Base-by-base conservation (phyloP, 2,888 invertebrate genomes). In the Pycnomerus fuliginosus region DNA sequence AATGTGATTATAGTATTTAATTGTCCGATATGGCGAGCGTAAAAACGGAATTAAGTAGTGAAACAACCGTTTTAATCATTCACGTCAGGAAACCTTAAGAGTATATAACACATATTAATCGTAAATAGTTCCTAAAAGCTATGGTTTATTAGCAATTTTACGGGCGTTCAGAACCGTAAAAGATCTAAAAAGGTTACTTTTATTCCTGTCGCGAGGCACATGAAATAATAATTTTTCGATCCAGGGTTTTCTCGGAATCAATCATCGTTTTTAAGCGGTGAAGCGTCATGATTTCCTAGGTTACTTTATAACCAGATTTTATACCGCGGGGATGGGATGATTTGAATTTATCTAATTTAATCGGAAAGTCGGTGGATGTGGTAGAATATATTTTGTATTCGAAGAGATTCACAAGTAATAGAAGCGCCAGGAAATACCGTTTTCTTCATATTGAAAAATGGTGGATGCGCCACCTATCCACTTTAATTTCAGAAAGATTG, bases 121-220 rank as follows among this genome's bases (percentile, higher is more conserved):
- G 42, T 38, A 36, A 46, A 47, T 47, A 42, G 28, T 42, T 37
- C 38, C 34, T 43, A 34, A 47, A 47, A 42, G 38, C 30, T 24
- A n/a, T 16, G 16, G 32, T 41, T 47, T 47, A 47, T 43, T 43
- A 43, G 25, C 24, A 43, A 43, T 43, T 47, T 47, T 47, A 43
- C 28, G 41, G 28, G 34, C 10, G 16, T 30, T 11, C 8, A 28
- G 24, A 12, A 12, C 37, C 11, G 13, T 38, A 47, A 33, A 37
- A 37, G 24, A 36, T 29, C 42, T 17, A 15, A 23, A 31, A 37
- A 40, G 20, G 29, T 33, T 37, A 33, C 20, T 36, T 41, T 46
- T 41, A 46, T 46, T 46, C 20, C 17, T 25, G 31, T 15, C 15
- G 11, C 31, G 16, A 36, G 43, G 36, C 43, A 23, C 20, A 16